Percentiles rank a stretch among this genome's conserved stretches.
Conservation (phyloP, 2,888 invertebrate species). For the Sturmia bella region DNA sequence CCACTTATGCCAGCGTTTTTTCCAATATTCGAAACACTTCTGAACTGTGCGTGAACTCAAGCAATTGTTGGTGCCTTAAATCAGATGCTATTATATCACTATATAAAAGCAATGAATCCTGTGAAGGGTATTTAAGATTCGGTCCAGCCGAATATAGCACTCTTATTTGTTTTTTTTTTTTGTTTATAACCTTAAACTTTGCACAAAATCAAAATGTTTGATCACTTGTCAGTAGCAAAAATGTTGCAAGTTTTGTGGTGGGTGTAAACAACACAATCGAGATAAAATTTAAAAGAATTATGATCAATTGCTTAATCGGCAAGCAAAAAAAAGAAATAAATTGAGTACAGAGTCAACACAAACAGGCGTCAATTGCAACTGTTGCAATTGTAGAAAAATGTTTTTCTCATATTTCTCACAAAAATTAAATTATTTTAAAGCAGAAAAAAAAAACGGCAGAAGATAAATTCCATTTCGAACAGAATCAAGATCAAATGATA, state of each 20-base stretch:
- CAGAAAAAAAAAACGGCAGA: constrained; percentile 11
- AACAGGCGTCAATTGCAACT: constrained; percentile 40
- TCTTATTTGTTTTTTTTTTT: too few relatives aligned
- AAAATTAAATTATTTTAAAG: constrained; percentile 8
- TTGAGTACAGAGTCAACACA: neutral
- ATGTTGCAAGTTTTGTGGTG: constrained; percentile 47
- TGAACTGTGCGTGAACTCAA: too few relatives aligned
- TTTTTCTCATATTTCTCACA: neutral
- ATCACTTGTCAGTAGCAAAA: constrained; percentile 57
- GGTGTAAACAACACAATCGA: constrained; percentile 43
- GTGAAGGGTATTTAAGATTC: too few relatives aligned
- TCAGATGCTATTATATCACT: too few relatives aligned
- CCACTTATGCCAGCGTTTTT: too few relatives aligned
- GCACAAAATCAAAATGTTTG: constrained; percentile 4
- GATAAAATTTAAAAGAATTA: constrained; percentile 23
- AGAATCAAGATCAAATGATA: constrained; percentile 53
- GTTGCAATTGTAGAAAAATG: constrained; percentile 25
- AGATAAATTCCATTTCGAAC: constrained; percentile 38
- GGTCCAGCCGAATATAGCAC: too few relatives aligned
- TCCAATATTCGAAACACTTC: too few relatives aligned
- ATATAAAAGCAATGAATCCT: too few relatives aligned
- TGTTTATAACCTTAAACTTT: constrained; percentile 53
- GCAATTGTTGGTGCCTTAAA: too few relatives aligned
- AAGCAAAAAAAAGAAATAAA: too few relatives aligned
- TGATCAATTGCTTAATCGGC: constrained; percentile 50